These are phyloP conservation scores for Oscheius onirici DNA, from an alignment of 2,888 invertebrate genomes.

Conservation along the genomic window DNA sequence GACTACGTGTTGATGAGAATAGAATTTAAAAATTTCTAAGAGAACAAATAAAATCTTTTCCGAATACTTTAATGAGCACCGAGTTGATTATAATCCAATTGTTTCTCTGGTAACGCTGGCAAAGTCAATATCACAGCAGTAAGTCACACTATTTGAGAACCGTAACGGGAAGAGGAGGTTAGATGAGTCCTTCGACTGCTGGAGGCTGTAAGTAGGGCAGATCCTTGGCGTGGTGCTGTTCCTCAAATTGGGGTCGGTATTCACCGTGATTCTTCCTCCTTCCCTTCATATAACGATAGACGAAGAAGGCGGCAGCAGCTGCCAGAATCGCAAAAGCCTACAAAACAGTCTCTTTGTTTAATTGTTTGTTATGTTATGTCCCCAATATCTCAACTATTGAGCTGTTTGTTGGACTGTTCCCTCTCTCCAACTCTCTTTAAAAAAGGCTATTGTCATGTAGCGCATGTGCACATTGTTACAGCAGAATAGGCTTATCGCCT, in stretches of 20 bases:
- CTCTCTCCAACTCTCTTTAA: not conserved
- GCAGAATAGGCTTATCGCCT: not conserved
- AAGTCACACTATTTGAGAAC: not conserved
- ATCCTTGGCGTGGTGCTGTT: constrained; percentile 66
- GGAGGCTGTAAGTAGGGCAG: constrained; percentile 68
- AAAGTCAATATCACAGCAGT: constrained; percentile 16
- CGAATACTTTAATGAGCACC: constrained; percentile 19
- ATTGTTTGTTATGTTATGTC: not conserved
- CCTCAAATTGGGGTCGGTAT: constrained; percentile 68
- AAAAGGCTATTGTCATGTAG: not conserved
- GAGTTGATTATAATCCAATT: constrained; percentile 19
- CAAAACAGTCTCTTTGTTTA: constrained; percentile 37
- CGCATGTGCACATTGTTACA: not conserved
- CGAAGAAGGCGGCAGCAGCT: constrained; percentile 51
- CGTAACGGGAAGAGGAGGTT: not conserved
- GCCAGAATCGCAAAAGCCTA: constrained; percentile 54
- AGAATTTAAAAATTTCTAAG: not conserved
- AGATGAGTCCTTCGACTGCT: constrained; percentile 65
- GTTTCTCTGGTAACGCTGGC: not conserved
- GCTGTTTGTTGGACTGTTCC: not conserved
- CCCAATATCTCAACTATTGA: not conserved
- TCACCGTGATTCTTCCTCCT: constrained; percentile 67
- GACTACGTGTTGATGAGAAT: not conserved
- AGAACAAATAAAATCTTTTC: not conserved
- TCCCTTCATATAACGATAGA: constrained; percentile 54